These are phyloP conservation scores for Origma solitaria DNA, from an alignment of 2,113 vertebrate genomes.

Conservation along the genomic window DNA sequence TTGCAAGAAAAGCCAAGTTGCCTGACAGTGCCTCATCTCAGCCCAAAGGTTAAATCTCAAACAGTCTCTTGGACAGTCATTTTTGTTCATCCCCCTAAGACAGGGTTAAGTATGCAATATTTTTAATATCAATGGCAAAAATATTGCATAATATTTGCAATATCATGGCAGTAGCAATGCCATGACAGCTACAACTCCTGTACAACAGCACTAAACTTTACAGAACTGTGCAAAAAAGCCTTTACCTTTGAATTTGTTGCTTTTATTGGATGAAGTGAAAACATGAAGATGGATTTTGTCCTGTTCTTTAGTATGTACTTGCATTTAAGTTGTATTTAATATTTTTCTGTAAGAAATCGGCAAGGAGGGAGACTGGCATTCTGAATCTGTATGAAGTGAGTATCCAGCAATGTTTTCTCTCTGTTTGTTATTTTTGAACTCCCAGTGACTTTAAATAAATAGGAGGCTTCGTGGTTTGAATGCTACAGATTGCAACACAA, in stretches of 20 bases:
- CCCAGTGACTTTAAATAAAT: not conserved
- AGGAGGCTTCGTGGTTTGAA: not conserved
- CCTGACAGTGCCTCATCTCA: not conserved
- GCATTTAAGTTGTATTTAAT: not conserved
- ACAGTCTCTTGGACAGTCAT: not conserved
- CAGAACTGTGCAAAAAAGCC: not conserved
- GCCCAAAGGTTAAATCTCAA: not conserved
- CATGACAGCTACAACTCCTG: fast-evolving
- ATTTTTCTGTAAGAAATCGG: not conserved
- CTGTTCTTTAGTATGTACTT: not conserved
- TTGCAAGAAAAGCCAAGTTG: not conserved
- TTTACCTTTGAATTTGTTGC: not conserved
- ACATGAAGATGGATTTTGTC: not conserved
- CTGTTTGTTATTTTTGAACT: not conserved
- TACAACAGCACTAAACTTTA: not conserved
- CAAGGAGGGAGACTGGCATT: fast-evolving
- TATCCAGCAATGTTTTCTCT: not conserved
- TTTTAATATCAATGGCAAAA: not conserved
- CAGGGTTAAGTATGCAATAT: not conserved
- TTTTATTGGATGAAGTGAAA: not conserved
- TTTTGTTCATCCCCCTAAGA: not conserved
- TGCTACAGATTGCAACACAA: not conserved
- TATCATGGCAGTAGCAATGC: not conserved
- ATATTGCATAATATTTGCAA: not conserved
- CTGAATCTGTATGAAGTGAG: not conserved